Conservation (phyloP, 2,888 invertebrate genomes). For the Conomelus anceps region DNA sequence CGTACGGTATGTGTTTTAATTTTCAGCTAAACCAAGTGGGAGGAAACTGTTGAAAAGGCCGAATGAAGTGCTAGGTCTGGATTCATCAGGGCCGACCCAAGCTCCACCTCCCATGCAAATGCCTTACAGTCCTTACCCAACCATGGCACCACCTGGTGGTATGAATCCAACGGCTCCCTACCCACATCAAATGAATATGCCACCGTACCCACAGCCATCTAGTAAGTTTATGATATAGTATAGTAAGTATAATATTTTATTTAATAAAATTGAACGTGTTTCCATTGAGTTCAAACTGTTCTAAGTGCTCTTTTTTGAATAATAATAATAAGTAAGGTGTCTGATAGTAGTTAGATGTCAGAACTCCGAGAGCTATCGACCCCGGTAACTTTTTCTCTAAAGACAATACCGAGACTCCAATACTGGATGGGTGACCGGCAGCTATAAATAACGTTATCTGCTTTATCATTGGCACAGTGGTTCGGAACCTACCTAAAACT, state of each 20-base stretch:
- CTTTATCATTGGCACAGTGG: too few species aligned
- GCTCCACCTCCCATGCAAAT: neutral
- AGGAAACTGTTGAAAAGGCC: slow-evolving; percentile 30
- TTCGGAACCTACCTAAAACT: too few species aligned
- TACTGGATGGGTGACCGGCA: too few species aligned
- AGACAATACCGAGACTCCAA: too few species aligned
- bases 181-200: slow-evolving; percentile 16
- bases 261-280: too few species aligned
- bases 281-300: neutral
- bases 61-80: slow-evolving; percentile 31
- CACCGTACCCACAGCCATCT: neutral
- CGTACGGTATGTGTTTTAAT: neutral
- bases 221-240: neutral
- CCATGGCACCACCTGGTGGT: neutral
- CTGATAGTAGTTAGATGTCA: too few species aligned
- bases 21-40: slow-evolving; percentile 13
- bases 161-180: neutral
- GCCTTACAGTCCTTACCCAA: slow-evolving; percentile 10
- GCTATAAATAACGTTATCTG: too few species aligned
- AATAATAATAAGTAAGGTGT: too few species aligned
- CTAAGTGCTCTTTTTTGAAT: neutral
- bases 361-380: too few species aligned
- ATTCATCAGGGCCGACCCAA: slow-evolving; percentile 12
- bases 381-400: too few species aligned
- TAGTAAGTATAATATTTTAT: too few species aligned